Evolutionary conservation across 2,797 vertebrate genomes (phyloP), one percentile per base, ranked within the genome.

Genomic region (Clarias pachynema): DNA sequence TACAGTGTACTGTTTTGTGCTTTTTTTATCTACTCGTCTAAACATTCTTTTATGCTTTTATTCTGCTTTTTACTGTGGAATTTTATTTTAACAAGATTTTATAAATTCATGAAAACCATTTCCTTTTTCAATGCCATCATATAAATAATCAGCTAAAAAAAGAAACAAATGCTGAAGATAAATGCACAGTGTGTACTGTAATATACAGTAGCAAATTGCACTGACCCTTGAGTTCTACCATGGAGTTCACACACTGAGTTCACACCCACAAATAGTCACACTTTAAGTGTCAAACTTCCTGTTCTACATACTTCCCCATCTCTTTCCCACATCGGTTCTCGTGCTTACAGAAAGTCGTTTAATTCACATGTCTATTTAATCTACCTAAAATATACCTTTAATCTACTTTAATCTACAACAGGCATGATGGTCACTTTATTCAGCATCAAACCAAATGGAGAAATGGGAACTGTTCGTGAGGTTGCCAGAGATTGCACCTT

Each of bases 261-360:
- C 34, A 77, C 49, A 79, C 22, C 34, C 29, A 57, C 26, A 68
- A 20, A 2, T 29, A 62, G 44, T 24, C 59, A 68, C 59, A 79
- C 80, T 7, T 44, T 65, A 22, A 73, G 68, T 14, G 44, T 59
- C 26, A 84, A 65, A 84, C 66, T 82, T 87, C 68, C 85, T 86
- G 60, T 78, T 69, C 60, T 73, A 44, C 70, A 53, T 81, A 70
- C 62, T 56, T 82, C 26, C 37, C n/a, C 37, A 44, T 66, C 37
- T 26, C 10, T 20, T n/a, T 53, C 57, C 49, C 37, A 81, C 77
- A 53, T 63, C 9, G 10, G 24, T 10, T 62, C 66, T 10, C 49
- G 53, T 40, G 29, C 40, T 74, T 74, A 72, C 31, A 82, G 24
- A 12, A 81, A 73, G 59, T 22, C 69, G 26, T 34, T 81, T 62